Evolutionary conservation across 2,797 vertebrate genomes (phyloP), one percentile per base, ranked within the genome.

Genomic region (Notolepis coatsorum): DNA sequence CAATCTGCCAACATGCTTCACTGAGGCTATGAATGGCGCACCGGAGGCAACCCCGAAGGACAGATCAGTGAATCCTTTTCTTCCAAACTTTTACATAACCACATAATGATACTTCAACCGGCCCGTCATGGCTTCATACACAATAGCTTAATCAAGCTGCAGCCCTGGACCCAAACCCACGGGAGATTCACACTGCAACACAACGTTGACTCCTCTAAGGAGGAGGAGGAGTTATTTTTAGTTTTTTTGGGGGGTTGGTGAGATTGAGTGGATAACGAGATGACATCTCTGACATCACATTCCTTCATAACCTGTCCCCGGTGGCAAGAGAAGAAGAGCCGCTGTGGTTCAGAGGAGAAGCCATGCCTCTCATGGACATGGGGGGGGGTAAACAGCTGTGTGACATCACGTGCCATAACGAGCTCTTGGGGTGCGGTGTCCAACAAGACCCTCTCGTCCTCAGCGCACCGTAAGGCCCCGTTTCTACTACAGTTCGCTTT

Each of bases 201-300:
- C 54, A 65, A 20, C 28, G 64, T 75, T 59, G 43, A 2, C 66
- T 70, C 54, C 45, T 73, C 50, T 15, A 9, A 5, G 42, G 45
- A 31, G 65, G 67, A 47, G n/a, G 35, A 54, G 33, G 35, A 15
- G 12, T 46, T 42, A 62, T 49, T 58, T 58, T 18, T 79, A 60
- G 69, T 54, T 77, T 68, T 50, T 6, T 38, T 38, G 9, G 12
- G 12, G 12, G 12, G 35, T n/a, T 5, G 50, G 41, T 49, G 72
- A 75, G 81, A 88, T 77, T 61, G 85, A 85, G 79, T 75, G 75
- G 80, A 84, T 89, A 81, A 75, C 88, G 80, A 76, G 31, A 62
- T 77, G 82, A 82, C 80, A 83, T 72, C 75, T 87, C 64, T 64
- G 81, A 84, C 83, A 75, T 75, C 80, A 81, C 71, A 88, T 89